These are phyloP conservation scores for Drosophila silvestris DNA, from an alignment of 2,888 invertebrate species.

Conservation along the genomic window DNA sequence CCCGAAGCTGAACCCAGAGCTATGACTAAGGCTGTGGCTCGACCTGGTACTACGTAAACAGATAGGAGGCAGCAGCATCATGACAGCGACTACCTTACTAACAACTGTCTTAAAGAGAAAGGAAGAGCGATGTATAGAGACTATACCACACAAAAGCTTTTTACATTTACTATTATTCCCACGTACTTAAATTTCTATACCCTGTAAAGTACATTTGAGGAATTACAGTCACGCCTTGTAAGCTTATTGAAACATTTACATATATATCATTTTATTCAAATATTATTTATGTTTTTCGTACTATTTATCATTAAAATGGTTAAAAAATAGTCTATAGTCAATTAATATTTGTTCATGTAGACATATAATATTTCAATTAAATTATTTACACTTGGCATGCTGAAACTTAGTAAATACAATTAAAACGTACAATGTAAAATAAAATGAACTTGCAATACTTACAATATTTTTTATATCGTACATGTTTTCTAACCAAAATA, in stretches of 20 bases:
- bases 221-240: not conserved
- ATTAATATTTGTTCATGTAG: not conserved
- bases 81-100: slow-evolving; percentile 48
- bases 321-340: not conserved
- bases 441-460: not conserved
- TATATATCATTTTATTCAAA: not conserved
- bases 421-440: not conserved
- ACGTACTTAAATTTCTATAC: slow-evolving; percentile 73
- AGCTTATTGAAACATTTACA: not conserved
- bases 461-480: not conserved
- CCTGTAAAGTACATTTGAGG: slow-evolving; percentile 13
- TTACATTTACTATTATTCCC: slow-evolving; percentile 74
- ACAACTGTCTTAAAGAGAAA: slow-evolving; percentile 25
- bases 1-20: not conserved
- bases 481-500: not conserved
- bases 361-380: too few relatives aligned
- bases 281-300: not conserved
- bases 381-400: too few relatives aligned
- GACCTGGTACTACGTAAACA: slow-evolving; percentile 9
- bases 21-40: not conserved
- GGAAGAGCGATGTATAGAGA: not conserved
- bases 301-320: not conserved
- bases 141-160: slow-evolving; percentile 69
- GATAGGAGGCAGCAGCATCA: slow-evolving; percentile 29
- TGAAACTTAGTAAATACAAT: not conserved